A percentile compares a stretch with the other conserved stretches of the same genome.
These are phyloP conservation scores for Apamea sordens DNA, from an alignment of 2,888 invertebrate genomes.

Conservation along the genomic window DNA sequence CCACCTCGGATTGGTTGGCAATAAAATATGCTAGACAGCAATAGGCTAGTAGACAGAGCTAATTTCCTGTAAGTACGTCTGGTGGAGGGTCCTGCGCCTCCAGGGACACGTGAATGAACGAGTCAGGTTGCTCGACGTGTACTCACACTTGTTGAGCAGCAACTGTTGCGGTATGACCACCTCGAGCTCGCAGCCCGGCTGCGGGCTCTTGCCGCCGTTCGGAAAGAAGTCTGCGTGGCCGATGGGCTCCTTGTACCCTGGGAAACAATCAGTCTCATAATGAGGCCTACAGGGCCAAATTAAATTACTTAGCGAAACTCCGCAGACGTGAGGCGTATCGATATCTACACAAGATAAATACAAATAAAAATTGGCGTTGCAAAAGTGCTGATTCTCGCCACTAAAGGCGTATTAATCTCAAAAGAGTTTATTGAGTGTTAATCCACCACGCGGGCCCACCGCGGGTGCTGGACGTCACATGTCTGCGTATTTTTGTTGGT, in stretches of 20 bases:
- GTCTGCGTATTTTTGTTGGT: not conserved
- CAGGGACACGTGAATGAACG: too few species aligned
- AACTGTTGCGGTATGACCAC: conserved; percentile 86
- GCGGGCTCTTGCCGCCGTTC: conserved; percentile 91
- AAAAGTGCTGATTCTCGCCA: not conserved
- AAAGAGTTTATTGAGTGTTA: not conserved
- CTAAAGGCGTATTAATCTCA: too few species aligned
- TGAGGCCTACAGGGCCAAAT: not conserved
- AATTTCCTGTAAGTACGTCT: not conserved
- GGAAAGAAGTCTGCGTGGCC: conserved; percentile 92
- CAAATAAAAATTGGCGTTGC: not conserved
- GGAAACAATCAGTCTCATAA: not conserved
- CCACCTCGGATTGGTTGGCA: not conserved
- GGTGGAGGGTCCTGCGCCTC: not conserved
- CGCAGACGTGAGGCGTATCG: not conserved
- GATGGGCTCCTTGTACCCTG: conserved; percentile 86
- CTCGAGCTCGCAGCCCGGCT: conserved; percentile 91
- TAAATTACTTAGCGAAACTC: not conserved
- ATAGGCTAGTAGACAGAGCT: not conserved
- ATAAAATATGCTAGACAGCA: not conserved
- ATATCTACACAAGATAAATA: not conserved
- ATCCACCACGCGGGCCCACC: not conserved
- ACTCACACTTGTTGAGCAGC: conserved; percentile 86
- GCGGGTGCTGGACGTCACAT: not conserved
- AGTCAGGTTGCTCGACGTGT: not conserved